phyloP scores from a whole-genome alignment of 2,797 vertebrate species.

The Columba guinea region DNA sequence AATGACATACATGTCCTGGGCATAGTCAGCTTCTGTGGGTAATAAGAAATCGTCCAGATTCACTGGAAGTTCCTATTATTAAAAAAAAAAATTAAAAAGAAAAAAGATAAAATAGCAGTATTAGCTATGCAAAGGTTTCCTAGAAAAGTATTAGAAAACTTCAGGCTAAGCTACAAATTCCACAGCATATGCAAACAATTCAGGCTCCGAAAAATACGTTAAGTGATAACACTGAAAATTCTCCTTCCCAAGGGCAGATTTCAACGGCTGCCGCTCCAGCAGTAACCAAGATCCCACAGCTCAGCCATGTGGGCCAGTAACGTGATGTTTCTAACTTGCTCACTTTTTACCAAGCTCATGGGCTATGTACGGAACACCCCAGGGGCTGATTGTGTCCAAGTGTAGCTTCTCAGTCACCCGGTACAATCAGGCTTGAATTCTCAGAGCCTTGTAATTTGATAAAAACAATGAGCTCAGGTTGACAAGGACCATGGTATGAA shows the following conservation, averaged over 20 bases:
- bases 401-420: background rate
- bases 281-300: background rate
- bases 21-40: conserved; percentile 90
- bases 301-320: background rate
- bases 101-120: background rate
- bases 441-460: background rate
- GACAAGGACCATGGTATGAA: accelerated
- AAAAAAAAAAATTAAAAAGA: background rate
- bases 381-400: background rate
- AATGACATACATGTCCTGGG: conserved; percentile 94
- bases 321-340: accelerated
- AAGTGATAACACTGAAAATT: background rate
- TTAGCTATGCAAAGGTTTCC: background rate
- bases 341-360: background rate
- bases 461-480: background rate
- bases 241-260: background rate
- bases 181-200: background rate
- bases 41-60: conserved; percentile 93
- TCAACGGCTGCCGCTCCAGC: background rate
- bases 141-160: background rate
- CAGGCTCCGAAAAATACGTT: background rate
- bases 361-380: background rate
- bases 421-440: background rate
- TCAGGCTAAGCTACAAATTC: background rate
- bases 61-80: conserved; percentile 84